Base-by-base conservation (phyloP, 2,113 vertebrate genomes). In the Pleuronectes platessa region DNA sequence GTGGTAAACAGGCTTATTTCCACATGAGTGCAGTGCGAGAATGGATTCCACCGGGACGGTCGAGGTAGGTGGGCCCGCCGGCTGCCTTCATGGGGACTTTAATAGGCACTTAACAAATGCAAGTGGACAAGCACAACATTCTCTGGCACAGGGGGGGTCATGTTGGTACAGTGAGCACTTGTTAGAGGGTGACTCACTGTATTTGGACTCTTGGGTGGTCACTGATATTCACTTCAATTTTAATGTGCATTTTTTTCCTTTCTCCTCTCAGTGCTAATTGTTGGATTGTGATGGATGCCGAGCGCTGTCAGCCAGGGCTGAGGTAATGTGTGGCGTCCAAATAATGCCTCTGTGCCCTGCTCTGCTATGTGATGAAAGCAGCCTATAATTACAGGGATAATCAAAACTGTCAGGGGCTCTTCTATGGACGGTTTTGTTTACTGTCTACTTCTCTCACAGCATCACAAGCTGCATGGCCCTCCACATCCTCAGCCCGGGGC, bases 71-170 rank as follows among this genome's bases (percentile, higher is more conserved):
- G 94, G 93, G 92, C 94, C 82, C 27, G 83, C 81, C 71, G 83
- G 84, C 87, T 79, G 83, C 90, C 88, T 90, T 88, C 89, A 85
- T 87, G 71, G 82, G 84, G 84, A 89, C 85, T 84, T 85, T 90
- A 89, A 91, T 89, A 69, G 88, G 86, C 83, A 84, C 87, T 91
- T 92, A 90, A 93, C 92, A 94, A 94, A 94, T 92, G 89, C 87
- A 84, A 93, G 91, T 89, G 86, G 94, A 94, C 94, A 94, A 90
- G 90, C 92, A 88, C 88, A 92, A 86, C 89, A 91, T 89, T 91
- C 86, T 90, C 85, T 86, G 90, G 90, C 86, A 73, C 61, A 45
- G 79, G 79, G 66, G 78, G 91, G 85, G 85, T 90, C 91, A 88
- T 89, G 81, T 79, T 86, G 79, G 89, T 90, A 92, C 88, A 91